Evolutionary conservation across 2,797 vertebrate genomes (phyloP).

Genomic region (Alcedo atthis): DNA sequence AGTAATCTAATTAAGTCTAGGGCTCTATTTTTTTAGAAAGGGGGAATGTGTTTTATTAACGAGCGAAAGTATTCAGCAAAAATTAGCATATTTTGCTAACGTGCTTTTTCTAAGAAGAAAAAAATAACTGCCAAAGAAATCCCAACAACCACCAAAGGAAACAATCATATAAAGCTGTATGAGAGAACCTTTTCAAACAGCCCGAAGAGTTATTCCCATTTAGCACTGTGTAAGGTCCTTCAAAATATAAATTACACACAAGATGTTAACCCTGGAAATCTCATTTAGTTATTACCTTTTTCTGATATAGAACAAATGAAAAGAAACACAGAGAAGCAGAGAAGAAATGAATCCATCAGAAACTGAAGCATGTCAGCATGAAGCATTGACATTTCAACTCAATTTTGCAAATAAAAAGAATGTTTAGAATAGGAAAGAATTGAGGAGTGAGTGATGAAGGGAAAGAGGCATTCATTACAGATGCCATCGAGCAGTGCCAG

Average conservation of each 20-base stretch:
- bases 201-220: slow-evolving; percentile 5
- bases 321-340: slow-evolving; percentile 5
- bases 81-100: background rate
- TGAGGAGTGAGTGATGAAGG: background rate
- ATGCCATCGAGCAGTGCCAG: background rate
- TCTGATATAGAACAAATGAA: slow-evolving; percentile 18
- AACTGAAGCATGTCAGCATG: slow-evolving; percentile 9
- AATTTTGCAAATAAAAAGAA: slow-evolving; percentile 48
- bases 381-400: slow-evolving; percentile 46
- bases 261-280: slow-evolving; percentile 42
- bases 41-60: background rate
- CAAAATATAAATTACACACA: slow-evolving; percentile 28
- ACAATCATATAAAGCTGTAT: background rate
- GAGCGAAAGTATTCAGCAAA: background rate
- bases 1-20: background rate
- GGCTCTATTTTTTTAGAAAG: background rate
- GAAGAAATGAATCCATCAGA: slow-evolving; percentile 41
- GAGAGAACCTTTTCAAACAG: background rate
- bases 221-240: background rate
- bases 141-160: background rate
- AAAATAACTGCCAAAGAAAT: background rate
- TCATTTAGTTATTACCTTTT: slow-evolving; percentile 30
- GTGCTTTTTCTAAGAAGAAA: background rate
- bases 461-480: background rate
- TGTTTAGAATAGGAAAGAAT: slow-evolving; percentile 26